Conservation (phyloP, 2,797 vertebrate genomes). For the Amblyopsis hoosieri region DNA sequence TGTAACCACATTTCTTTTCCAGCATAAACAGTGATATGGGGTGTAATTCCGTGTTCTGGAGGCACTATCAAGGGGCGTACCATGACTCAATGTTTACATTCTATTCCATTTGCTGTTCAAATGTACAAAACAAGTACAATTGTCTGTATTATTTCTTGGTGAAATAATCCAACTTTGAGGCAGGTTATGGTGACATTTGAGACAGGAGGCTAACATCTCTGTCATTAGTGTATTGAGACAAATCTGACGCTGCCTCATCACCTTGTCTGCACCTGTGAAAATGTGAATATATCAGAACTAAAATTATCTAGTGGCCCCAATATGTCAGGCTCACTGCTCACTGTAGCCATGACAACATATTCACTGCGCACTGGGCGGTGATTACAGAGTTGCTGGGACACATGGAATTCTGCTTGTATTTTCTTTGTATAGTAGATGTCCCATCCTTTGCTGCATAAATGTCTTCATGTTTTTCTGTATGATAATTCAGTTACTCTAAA, state of each 20-base stretch:
- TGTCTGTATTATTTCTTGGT: background rate
- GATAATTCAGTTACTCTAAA: too few species aligned
- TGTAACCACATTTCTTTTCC: too few species aligned
- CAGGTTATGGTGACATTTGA: background rate
- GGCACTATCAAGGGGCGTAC: too few species aligned
- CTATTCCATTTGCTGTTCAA: background rate
- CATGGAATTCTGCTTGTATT: conserved; percentile 26
- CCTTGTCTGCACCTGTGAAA: conserved; percentile 43
- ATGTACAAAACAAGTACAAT: background rate
- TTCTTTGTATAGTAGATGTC: conserved; percentile 13
- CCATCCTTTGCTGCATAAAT: too few species aligned
- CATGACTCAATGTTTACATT: background rate
- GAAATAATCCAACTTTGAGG: background rate
- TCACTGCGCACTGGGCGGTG: conserved; percentile 49
- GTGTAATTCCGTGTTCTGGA: too few species aligned
- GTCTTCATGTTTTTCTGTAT: too few species aligned
- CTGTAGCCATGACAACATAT: conserved; percentile 69
- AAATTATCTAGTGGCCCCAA: conserved; percentile 58
- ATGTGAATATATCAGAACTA: conserved; percentile 61
- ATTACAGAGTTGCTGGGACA: conserved; percentile 52
- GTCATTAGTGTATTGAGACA: conserved; percentile 9
- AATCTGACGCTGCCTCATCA: conserved; percentile 35
- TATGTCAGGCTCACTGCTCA: conserved; percentile 37
- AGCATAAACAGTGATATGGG: too few species aligned
- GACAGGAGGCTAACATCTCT: background rate